Base-by-base conservation (phyloP, 2,888 invertebrate genomes). In the Dasysyrphus tricinctus region DNA sequence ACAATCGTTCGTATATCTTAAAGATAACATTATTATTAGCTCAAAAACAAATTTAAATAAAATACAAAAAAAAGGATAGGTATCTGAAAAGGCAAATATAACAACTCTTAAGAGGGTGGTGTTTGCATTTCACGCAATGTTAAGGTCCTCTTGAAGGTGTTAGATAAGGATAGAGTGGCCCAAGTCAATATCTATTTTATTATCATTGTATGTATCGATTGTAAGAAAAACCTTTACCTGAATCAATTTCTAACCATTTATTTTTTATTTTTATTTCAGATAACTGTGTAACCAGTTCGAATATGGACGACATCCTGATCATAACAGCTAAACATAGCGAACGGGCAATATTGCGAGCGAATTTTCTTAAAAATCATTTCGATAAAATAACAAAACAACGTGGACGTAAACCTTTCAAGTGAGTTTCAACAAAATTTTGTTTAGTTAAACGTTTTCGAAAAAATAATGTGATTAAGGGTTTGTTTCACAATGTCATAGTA, bases 341-440 rank as follows among this genome's bases (percentile, higher is more conserved):
- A 69, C 95, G 96, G 88, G 96, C 97, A 85, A 94, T 94, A 32
- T 92, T 96, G 72, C 96, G 97, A 96, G 96, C 96, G 19, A 96
- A 96, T 90, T 97, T 97, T 92, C 94, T 97, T 88, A 95, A 95
- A 63, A 95, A 95, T 76, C 96, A 97, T 92, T 97, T 97, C 92
- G 96, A 97, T 91, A 96, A 97, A 93, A 96, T 97, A 89, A 96
- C 96, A 93, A 95, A 96, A 86, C 96, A 97, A 90, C 95, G 96
- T 90, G 96, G 96, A 83, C 94, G 96, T 89, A 95, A 96, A 89
- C 96, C 96, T 88, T 97, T 96, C 93, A 96, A 96, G 97, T 97
- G 93, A 94, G 93, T 92, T 37, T 59, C n/a, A 16, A 8, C n/a
- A 16, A 8, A 47, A 5, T 65, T 44, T 72, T 70, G 7, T 56